These are phyloP conservation scores for Polymixis flavicincta DNA, from an alignment of 2,888 invertebrate genomes.

Conservation along the genomic window DNA sequence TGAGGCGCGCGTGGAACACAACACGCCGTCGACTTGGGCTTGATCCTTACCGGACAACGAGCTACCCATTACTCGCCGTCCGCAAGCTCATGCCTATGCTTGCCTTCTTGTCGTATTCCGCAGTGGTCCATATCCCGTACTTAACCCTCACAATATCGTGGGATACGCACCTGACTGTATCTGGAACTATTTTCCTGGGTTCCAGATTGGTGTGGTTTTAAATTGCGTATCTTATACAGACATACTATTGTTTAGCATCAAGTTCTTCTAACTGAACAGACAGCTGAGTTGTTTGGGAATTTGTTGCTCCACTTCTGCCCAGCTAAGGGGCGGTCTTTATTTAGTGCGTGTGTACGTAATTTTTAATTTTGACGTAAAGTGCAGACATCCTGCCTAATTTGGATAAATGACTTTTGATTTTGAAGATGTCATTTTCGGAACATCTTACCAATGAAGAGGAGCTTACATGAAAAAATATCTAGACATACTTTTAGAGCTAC, in stretches of 20 bases:
- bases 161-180: conserved; percentile 3
- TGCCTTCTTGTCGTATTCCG: conserved; percentile 32
- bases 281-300: too few relatives aligned
- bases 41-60: too few relatives aligned
- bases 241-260: background rate
- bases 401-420: background rate
- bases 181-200: background rate
- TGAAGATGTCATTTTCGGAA: background rate
- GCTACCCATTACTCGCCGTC: too few relatives aligned
- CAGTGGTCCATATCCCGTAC: conserved; percentile 22
- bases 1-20: too few relatives aligned
- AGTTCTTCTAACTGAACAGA: background rate
- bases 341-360: too few relatives aligned
- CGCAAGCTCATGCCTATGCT: too few relatives aligned
- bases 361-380: background rate
- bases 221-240: background rate
- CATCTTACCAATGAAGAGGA: background rate
- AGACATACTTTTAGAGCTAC: background rate
- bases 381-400: background rate
- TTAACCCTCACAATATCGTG: conserved; percentile 12
- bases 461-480: background rate
- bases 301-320: background rate
- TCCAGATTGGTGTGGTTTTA: conserved; percentile 7
- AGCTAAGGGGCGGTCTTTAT: too few relatives aligned
- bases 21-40: too few relatives aligned